Conservation (phyloP, 2,113 vertebrate species). For the Trematocara zebra region DNA sequence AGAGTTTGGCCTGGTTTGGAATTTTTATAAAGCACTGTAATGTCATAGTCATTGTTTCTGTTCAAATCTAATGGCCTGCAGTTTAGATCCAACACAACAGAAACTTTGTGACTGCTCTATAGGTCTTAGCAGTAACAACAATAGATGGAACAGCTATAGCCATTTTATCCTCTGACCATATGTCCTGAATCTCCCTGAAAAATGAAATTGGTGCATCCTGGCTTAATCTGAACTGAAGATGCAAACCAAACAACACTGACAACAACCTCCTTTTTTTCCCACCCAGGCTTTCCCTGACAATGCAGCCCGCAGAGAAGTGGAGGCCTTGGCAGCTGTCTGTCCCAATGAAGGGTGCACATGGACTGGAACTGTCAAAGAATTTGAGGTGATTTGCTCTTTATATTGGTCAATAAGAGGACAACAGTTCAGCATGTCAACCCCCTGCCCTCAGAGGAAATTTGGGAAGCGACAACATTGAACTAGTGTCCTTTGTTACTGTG, state of each 20-base stretch:
- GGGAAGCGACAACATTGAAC: neutral
- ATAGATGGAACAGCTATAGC: neutral
- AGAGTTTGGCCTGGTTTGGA: neutral
- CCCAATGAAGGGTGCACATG: slow-evolving; percentile 85
- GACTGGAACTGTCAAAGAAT: slow-evolving; percentile 92
- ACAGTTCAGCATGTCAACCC: neutral
- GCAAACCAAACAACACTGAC: neutral
- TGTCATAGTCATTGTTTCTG: neutral
- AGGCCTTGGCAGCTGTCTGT: slow-evolving; percentile 86
- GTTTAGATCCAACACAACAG: neutral
- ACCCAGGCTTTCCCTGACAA: slow-evolving; percentile 94
- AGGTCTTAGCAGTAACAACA: neutral
- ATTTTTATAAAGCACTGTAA: neutral
- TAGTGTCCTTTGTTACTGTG: neutral
- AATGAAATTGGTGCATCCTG: neutral
- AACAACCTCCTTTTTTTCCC: neutral
- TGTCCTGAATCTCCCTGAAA: neutral
- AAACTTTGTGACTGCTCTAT: neutral
- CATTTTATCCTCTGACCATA: neutral
- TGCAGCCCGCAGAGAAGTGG: slow-evolving; percentile 90
- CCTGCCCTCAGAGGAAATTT: neutral
- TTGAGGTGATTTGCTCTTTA: slow-evolving; percentile 75
- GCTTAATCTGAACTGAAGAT: neutral
- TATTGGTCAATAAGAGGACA: neutral
- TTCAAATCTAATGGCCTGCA: neutral